phyloP scores from a whole-genome alignment of 2,113 vertebrate species.

The Cyphotilapia sp. region DNA sequence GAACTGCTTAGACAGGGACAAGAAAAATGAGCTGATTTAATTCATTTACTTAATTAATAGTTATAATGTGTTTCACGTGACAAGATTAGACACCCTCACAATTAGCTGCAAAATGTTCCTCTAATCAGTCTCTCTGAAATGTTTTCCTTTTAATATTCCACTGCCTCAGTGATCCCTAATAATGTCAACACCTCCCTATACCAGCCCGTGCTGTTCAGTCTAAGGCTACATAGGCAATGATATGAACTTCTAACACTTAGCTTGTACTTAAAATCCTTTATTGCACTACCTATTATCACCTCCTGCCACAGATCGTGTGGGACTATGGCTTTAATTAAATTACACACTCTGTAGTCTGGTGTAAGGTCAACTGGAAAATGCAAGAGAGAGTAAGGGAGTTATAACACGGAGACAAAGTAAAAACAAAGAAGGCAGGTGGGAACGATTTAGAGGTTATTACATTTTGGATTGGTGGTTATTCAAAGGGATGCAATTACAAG shows the following conservation, averaged over 20 bases:
- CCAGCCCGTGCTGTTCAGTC: not conserved
- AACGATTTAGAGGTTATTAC: not conserved
- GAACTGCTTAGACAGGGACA: not conserved
- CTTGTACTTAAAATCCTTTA: not conserved
- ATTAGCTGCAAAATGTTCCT: not conserved
- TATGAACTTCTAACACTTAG: not conserved
- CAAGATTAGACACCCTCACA: not conserved
- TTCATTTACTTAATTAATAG: not conserved
- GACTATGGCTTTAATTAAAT: not conserved
- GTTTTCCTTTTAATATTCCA: not conserved
- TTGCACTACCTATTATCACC: not conserved
- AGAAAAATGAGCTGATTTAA: not conserved
- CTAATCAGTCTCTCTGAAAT: not conserved
- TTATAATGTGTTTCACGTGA: not conserved
- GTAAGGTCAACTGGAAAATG: not conserved
- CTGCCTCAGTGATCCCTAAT: not conserved
- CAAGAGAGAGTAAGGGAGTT: not conserved
- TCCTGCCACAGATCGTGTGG: not conserved
- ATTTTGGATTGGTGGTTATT: not conserved
- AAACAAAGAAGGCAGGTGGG: not conserved
- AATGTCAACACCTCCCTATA: not conserved
- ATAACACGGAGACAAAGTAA: not conserved
- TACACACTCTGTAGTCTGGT: not conserved
- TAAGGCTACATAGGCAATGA: not conserved
- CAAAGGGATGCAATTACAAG: not conserved